These are phyloP conservation scores for Mythimna pallens DNA, from an alignment of 2,888 invertebrate genomes.

Conservation along the genomic window DNA sequence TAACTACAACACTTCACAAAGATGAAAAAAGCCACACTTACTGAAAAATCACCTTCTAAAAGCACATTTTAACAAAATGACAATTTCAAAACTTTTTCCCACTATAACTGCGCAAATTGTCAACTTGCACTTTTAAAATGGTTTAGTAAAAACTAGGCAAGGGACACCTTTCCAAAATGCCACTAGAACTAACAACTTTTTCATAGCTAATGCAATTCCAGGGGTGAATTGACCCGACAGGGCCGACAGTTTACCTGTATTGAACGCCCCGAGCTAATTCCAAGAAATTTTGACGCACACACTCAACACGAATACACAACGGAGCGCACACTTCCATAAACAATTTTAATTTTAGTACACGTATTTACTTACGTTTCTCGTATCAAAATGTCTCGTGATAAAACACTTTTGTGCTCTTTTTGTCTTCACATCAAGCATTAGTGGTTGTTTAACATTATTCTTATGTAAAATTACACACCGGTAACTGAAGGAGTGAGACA, in stretches of 20 bases:
- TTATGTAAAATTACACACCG: slow-evolving; percentile 53
- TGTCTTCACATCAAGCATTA: slow-evolving; percentile 51
- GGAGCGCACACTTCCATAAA: slow-evolving; percentile 71
- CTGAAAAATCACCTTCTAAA: slow-evolving; percentile 23
- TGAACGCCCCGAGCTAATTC: slow-evolving; percentile 78
- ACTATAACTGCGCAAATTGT: slow-evolving; percentile 39
- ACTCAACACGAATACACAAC: slow-evolving; percentile 68
- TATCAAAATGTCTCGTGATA: slow-evolving; percentile 39
- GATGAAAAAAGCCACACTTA: slow-evolving; percentile 18
- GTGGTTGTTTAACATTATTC: slow-evolving; percentile 51
- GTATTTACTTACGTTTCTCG: slow-evolving; percentile 60
- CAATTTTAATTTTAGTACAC: slow-evolving; percentile 81
- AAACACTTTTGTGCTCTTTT: slow-evolving; percentile 55
- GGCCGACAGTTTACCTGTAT: slow-evolving; percentile 64
- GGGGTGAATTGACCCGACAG: slow-evolving; percentile 50
- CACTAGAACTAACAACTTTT: slow-evolving; percentile 47
- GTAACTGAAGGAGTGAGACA: slow-evolving; percentile 62
- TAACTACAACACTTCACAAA: neutral
- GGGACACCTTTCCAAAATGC: slow-evolving; percentile 48
- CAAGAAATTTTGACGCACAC: slow-evolving; percentile 84
- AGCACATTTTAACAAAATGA: slow-evolving; percentile 35
- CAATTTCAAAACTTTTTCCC: slow-evolving; percentile 36
- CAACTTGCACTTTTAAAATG: slow-evolving; percentile 52
- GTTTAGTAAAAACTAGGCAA: slow-evolving; percentile 46
- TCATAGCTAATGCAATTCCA: slow-evolving; percentile 46